phyloP scores from a whole-genome alignment of 2,113 vertebrate genomes.

The Poecilia latipinna region DNA sequence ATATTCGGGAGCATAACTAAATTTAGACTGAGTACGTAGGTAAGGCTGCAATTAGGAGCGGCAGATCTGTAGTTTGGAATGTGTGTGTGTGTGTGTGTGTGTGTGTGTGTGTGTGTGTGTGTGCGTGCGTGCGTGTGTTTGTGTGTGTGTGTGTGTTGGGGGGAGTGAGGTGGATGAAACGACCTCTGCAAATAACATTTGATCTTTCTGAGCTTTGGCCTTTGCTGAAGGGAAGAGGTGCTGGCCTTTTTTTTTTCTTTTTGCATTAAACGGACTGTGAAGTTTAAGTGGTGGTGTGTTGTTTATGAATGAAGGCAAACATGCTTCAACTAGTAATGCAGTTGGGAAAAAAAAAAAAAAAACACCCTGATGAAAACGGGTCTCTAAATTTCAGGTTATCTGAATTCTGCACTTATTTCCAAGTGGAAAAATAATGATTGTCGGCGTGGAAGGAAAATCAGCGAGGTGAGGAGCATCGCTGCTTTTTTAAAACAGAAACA shows the following conservation, averaged over 20 bases:
- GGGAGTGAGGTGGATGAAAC: neutral
- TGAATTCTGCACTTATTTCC: neutral
- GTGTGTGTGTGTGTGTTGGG: too few relatives aligned
- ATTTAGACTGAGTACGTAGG: constrained; percentile 22
- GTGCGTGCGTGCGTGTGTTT: too few relatives aligned
- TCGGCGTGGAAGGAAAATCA: neutral
- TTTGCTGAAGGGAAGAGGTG: neutral
- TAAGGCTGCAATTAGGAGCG: constrained; percentile 26
- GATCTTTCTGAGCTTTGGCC: constrained; percentile 1
- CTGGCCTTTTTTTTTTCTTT: neutral
- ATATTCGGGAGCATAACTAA: constrained; percentile 44
- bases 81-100: neutral
- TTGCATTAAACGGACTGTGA: neutral
- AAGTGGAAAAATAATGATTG: neutral
- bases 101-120: too few relatives aligned
- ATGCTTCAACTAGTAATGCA: constrained; percentile 1
- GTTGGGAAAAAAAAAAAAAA: constrained; percentile 5
- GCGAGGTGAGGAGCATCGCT: neutral
- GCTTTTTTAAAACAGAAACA: neutral
- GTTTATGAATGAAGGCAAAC: constrained; percentile 14
- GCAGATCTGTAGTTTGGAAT: constrained; percentile 16
- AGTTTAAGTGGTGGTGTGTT: constrained; percentile 5
- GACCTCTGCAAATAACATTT: constrained; percentile 13
- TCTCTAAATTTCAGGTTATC: neutral
- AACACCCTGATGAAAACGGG: constrained; percentile 9